These are phyloP conservation scores for Eubucco bourcierii DNA, from an alignment of 2,113 vertebrate genomes.

Conservation along the genomic window DNA sequence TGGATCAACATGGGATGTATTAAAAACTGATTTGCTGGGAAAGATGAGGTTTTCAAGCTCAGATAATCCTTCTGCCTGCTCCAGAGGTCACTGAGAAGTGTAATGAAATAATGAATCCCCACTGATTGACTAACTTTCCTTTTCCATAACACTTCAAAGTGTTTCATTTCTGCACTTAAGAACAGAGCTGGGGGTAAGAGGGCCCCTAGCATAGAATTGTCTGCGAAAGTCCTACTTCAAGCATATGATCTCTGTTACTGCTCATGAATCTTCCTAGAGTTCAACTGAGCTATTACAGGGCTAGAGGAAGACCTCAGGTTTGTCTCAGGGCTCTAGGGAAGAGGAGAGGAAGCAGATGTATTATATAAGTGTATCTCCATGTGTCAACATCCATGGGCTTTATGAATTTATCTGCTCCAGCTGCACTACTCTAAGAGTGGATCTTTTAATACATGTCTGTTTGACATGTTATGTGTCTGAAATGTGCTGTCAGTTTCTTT, in stretches of 20 bases:
- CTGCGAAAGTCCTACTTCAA: neutral
- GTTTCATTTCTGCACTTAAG: slow-evolving; percentile 35
- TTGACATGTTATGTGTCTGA: neutral
- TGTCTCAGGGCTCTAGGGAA: neutral
- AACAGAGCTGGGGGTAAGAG: neutral
- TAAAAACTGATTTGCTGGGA: slow-evolving; percentile 30
- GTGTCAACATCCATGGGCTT: neutral
- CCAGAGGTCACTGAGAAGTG: neutral
- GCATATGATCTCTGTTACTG: neutral
- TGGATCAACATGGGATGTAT: neutral
- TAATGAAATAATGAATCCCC: neutral
- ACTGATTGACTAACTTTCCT: slow-evolving; percentile 66
- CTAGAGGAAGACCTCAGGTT: neutral
- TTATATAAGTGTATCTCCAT: slow-evolving; percentile 1
- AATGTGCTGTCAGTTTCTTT: neutral
- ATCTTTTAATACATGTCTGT: neutral
- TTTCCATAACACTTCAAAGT: slow-evolving; percentile 48
- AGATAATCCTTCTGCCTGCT: neutral
- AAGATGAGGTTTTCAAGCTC: slow-evolving; percentile 7
- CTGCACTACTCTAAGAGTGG: neutral
- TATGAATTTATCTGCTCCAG: slow-evolving; percentile 10
- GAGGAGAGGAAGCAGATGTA: slow-evolving; percentile 13
- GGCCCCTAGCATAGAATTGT: neutral
- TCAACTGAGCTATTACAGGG: neutral
- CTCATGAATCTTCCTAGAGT: neutral